Percentiles rank a stretch among this genome's conserved stretches.
Conservation (phyloP, 1,140 invertebrate species). For the Papilio aristodemus region DNA sequence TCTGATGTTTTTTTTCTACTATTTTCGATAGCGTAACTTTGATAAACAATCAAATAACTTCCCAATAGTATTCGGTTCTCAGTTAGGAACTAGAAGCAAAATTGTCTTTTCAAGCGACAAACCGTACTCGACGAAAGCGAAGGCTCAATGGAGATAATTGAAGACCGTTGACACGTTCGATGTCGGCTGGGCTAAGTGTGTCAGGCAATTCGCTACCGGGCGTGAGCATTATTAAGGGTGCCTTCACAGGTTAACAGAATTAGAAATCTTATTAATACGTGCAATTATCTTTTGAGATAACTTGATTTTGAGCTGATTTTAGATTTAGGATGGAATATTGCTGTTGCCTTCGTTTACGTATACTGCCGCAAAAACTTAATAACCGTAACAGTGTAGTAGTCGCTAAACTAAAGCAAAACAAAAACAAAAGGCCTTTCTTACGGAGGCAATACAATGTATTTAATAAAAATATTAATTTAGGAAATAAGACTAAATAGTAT, state of each 20-base stretch:
- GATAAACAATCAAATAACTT: not conserved
- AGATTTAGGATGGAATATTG: not conserved
- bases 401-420: too few relatives aligned
- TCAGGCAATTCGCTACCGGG: conserved; percentile 17
- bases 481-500: too few relatives aligned
- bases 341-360: not conserved
- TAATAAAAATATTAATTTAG: too few relatives aligned
- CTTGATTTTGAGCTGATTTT: not conserved
- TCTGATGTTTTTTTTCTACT: too few relatives aligned
- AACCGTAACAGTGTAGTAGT: too few relatives aligned
- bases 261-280: not conserved
- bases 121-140: conserved; percentile 10
- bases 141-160: conserved; percentile 26
- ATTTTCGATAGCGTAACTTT: not conserved
- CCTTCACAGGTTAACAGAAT: conserved; percentile 19
- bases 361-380: too few relatives aligned
- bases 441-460: too few relatives aligned
- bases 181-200: conserved; percentile 23
- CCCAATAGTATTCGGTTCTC: not conserved
- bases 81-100: not conserved
- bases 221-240: conserved; percentile 8
- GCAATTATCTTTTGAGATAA: conserved; percentile 13
- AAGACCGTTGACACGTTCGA: conserved; percentile 30
- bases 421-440: too few relatives aligned
- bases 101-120: conserved; percentile 24